phyloP scores from a whole-genome alignment of 2,888 invertebrate species.

The Trisateles emortualis region DNA sequence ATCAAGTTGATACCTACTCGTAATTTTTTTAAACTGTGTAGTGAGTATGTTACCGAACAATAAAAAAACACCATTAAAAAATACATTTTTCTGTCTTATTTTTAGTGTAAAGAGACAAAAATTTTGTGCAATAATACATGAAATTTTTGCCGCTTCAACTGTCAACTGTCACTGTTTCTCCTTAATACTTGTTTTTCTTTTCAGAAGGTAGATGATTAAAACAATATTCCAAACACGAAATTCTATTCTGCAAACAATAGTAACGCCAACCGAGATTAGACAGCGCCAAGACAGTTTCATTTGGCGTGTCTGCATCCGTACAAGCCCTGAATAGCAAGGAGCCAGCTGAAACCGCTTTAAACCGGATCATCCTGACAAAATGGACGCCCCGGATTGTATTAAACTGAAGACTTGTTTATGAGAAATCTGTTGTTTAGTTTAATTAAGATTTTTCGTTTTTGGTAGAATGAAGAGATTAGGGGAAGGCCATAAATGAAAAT shows the following conservation, averaged over 20 bases:
- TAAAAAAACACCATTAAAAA: too few species aligned
- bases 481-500: background rate
- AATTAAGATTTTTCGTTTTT: constrained; percentile 15
- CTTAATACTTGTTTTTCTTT: too few species aligned
- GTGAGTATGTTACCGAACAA: too few species aligned
- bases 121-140: too few species aligned
- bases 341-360: constrained; percentile 50
- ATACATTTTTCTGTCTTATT: too few species aligned
- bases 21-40: too few species aligned
- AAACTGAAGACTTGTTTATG: constrained; percentile 50
- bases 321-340: constrained; percentile 64
- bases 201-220: too few species aligned
- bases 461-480: background rate
- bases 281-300: constrained; percentile 64
- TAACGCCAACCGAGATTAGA: constrained; percentile 58
- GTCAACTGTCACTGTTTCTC: too few species aligned
- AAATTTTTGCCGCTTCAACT: too few species aligned
- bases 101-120: too few species aligned
- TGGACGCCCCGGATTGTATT: constrained; percentile 53
- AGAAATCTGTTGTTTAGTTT: constrained; percentile 34
- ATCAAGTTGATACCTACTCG: too few species aligned
- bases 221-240: constrained; percentile 21
- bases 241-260: constrained; percentile 32
- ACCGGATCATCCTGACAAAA: constrained; percentile 58
- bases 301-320: constrained; percentile 60